Percentiles rank a stretch among this genome's conserved stretches.
These are phyloP conservation scores for Callosobruchus maculatus DNA, from an alignment of 2,888 invertebrate species.

Conservation along the genomic window DNA sequence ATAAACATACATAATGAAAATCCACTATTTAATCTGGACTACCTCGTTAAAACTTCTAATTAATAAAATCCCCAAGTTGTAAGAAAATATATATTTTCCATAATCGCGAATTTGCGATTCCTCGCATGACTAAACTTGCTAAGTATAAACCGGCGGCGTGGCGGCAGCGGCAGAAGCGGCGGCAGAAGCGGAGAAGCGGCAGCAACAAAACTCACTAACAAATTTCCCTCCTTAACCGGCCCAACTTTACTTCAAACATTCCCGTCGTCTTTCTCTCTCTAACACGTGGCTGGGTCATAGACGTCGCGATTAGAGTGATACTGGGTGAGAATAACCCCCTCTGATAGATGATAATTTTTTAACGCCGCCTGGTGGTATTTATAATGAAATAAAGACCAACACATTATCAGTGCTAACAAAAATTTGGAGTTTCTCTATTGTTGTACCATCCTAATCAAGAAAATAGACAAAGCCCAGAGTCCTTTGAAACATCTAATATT, in stretches of 20 bases:
- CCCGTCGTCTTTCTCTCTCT: slow-evolving; percentile 13
- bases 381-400: too few relatives aligned
- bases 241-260: slow-evolving; percentile 25
- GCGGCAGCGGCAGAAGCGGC: neutral
- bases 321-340: neutral
- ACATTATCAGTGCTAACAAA: too few relatives aligned
- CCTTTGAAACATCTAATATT: too few relatives aligned
- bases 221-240: slow-evolving; percentile 27
- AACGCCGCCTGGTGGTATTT: too few relatives aligned
- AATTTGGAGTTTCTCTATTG: too few relatives aligned
- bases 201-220: slow-evolving; percentile 42
- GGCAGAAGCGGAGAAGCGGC: slow-evolving; percentile 17
- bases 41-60: slow-evolving; percentile 30
- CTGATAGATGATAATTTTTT: too few relatives aligned
- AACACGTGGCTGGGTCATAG: neutral
- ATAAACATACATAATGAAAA: slow-evolving; percentile 13
- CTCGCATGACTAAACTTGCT: slow-evolving; percentile 46
- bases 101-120: slow-evolving; percentile 48
- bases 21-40: slow-evolving; percentile 22
- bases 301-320: neutral
- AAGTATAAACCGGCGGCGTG: slow-evolving; percentile 38
- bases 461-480: too few relatives aligned
- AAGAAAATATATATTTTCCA: slow-evolving; percentile 40
- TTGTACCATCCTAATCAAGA: too few relatives aligned
- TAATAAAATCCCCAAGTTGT: slow-evolving; percentile 28